phyloP scores from a whole-genome alignment of 1,140 invertebrate genomes.

The Goniozus legneri region DNA sequence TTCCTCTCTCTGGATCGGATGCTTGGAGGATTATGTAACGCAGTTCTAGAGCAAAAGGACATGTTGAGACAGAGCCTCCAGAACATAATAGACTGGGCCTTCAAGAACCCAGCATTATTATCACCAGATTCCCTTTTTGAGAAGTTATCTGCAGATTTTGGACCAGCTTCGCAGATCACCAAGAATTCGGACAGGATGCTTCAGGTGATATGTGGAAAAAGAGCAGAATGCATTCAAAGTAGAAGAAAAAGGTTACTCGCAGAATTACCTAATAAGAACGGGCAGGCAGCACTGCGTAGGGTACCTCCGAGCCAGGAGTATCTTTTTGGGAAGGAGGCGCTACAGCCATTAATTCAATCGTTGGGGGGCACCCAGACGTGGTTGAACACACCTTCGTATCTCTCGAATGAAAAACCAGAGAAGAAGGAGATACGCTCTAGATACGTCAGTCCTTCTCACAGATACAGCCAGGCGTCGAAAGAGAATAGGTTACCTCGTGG shows the following conservation, averaged over 20 bases:
- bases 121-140: conserved; percentile 7
- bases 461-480: too few species aligned
- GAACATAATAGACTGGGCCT: conserved; percentile 15
- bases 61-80: conserved; percentile 10
- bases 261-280: conserved; percentile 18
- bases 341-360: conserved; percentile 22
- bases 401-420: background rate
- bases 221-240: conserved; percentile 28
- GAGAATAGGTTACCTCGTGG: too few species aligned
- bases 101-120: conserved; percentile 4
- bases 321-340: conserved; percentile 23
- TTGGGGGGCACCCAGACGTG: conserved; percentile 23
- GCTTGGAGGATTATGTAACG: conserved; percentile 16
- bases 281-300: conserved; percentile 19
- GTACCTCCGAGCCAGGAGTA: conserved; percentile 24
- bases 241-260: conserved; percentile 25
- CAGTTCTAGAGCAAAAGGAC: conserved; percentile 12
- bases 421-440: too few species aligned
- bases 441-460: too few species aligned
- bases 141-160: conserved; percentile 6
- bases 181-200: conserved; percentile 22
- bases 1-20: conserved; percentile 3
- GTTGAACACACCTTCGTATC: conserved; percentile 19
- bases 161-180: conserved; percentile 8
- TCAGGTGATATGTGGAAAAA: conserved; percentile 34